These are phyloP conservation scores for Intellagama lesueurii DNA, from an alignment of 2,797 vertebrate species.

Conservation along the genomic window DNA sequence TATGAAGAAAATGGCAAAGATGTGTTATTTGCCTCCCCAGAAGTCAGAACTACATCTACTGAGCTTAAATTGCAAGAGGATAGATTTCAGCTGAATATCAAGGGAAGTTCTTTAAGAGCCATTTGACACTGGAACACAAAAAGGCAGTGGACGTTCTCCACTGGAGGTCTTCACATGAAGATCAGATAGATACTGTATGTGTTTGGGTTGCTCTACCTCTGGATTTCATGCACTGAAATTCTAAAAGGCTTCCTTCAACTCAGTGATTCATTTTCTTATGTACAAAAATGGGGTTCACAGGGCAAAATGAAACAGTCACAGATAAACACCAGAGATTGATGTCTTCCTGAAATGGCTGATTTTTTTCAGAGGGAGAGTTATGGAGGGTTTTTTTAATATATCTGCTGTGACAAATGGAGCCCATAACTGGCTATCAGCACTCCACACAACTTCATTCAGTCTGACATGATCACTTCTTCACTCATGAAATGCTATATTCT, in stretches of 20 bases:
- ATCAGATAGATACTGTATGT: background rate
- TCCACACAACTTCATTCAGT: background rate
- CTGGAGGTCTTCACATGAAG: background rate
- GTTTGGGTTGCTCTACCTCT: background rate
- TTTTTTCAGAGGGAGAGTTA: background rate
- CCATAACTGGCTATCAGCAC: background rate
- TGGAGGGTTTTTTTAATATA: background rate
- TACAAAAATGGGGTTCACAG: background rate
- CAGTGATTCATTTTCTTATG: background rate
- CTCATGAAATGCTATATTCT: background rate
- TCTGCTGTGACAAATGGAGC: background rate
- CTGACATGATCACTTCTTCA: background rate
- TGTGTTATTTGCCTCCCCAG: no score
- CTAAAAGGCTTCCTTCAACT: background rate
- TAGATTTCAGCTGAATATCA: no score
- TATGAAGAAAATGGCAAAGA: background rate
- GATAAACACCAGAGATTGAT: background rate
- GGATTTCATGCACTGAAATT: background rate
- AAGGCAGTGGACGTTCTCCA: background rate
- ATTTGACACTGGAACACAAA: background rate
- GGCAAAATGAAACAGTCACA: background rate
- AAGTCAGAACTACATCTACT: background rate
- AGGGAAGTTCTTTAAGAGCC: background rate
- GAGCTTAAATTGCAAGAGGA: background rate
- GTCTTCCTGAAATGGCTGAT: no score